phyloP scores from a whole-genome alignment of 2,113 vertebrate species.

The Ictidomys tridecemlineatus region DNA sequence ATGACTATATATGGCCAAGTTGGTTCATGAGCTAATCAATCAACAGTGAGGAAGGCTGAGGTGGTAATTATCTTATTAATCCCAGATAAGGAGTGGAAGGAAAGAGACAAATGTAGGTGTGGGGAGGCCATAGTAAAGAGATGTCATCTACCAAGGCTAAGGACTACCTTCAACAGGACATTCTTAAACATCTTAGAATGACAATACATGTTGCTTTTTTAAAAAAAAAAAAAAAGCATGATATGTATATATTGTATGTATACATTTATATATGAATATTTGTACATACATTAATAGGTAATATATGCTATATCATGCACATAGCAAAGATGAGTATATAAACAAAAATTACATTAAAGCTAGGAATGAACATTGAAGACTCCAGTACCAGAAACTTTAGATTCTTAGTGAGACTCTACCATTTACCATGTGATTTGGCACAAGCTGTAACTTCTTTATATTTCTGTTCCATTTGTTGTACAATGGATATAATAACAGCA shows the following conservation, averaged over 20 bases:
- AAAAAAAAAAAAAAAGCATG: neutral
- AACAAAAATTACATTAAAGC: neutral
- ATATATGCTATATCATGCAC: neutral
- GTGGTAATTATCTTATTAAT: neutral
- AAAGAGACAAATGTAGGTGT: neutral
- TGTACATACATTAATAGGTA: neutral
- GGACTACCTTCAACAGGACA: neutral
- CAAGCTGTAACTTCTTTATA: neutral
- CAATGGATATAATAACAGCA: neutral
- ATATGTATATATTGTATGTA: neutral
- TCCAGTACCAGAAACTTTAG: neutral
- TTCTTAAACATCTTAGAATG: neutral
- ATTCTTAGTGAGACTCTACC: neutral
- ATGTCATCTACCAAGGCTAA: neutral
- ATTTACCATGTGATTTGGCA: neutral
- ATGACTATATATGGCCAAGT: neutral
- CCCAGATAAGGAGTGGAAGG: neutral
- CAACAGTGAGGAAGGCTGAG: neutral
- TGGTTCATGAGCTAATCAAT: neutral
- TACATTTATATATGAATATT: neutral
- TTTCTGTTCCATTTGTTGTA: neutral
- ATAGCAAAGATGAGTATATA: neutral
- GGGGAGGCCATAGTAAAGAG: neutral
- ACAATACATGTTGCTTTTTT: neutral
- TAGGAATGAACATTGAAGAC: neutral